Conservation (phyloP, 2,113 vertebrate genomes). For the Herpailurus yagouaroundi region DNA sequence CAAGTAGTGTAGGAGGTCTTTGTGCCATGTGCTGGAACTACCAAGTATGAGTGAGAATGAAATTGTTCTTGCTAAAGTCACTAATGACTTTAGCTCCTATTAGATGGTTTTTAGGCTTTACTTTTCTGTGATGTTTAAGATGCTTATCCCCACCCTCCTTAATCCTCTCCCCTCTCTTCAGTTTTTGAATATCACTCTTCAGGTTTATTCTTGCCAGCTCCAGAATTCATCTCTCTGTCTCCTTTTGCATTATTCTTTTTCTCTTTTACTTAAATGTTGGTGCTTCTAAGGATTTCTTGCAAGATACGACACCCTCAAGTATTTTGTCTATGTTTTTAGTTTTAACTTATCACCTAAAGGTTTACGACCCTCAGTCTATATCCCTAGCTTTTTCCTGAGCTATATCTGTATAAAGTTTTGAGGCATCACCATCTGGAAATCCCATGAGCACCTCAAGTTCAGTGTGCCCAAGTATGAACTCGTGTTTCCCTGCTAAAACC, state of each 20-base stretch:
- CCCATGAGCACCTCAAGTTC: background rate
- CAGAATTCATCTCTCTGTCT: background rate
- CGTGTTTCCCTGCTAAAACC: background rate
- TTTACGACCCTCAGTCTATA: background rate
- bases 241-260: background rate
- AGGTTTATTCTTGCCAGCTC: background rate
- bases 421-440: background rate
- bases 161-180: background rate
- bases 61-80: background rate
- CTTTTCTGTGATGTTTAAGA: conserved; percentile 28
- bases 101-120: background rate
- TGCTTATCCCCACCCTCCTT: background rate
- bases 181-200: background rate
- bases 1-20: background rate
- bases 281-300: background rate
- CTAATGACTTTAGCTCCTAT: background rate
- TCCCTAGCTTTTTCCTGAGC: background rate
- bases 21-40: background rate
- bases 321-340: background rate
- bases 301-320: background rate
- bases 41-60: background rate
- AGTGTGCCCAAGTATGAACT: background rate
- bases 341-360: background rate
- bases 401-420: background rate
- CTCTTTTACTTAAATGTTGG: background rate